A percentile compares a stretch with the other conserved stretches of the same genome.
These are phyloP conservation scores for Pyrocoelia pectoralis DNA, from an alignment of 2,888 invertebrate genomes.

Conservation along the genomic window DNA sequence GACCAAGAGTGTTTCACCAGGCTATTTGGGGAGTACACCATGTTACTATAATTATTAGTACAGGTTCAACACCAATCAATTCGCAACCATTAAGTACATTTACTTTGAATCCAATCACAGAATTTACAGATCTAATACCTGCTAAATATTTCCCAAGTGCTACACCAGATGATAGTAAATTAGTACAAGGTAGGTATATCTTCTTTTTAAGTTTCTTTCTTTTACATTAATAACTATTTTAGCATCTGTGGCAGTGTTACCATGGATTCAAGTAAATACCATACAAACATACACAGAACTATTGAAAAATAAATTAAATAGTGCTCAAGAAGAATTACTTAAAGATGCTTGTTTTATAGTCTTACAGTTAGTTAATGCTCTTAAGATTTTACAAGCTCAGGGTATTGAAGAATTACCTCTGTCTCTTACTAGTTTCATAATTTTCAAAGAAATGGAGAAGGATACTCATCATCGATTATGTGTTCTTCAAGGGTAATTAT, in stretches of 20 bases:
- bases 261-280: slow-evolving; percentile 78
- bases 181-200: slow-evolving; percentile 71
- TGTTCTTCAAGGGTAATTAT: slow-evolving; percentile 76
- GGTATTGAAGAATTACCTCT: slow-evolving; percentile 82
- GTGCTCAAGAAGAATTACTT: slow-evolving; percentile 58
- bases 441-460: slow-evolving; percentile 72
- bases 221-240: slow-evolving; percentile 33
- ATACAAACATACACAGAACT: slow-evolving; percentile 73
- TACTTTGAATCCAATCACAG: slow-evolving; percentile 77
- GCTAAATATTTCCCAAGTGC: slow-evolving; percentile 66
- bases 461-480: slow-evolving; percentile 73
- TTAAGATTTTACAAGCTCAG: slow-evolving; percentile 83
- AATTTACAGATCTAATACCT: slow-evolving; percentile 82
- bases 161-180: slow-evolving; percentile 66
- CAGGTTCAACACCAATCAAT: slow-evolving; percentile 67
- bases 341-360: slow-evolving; percentile 80
- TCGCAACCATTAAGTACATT: slow-evolving; percentile 65
- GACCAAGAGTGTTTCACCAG: slow-evolving; percentile 77
- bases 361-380: slow-evolving; percentile 81
- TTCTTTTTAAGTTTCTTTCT: neutral
- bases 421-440: slow-evolving; percentile 75
- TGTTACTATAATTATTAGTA: slow-evolving; percentile 72
- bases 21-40: slow-evolving; percentile 78
- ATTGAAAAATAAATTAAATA: slow-evolving; percentile 63
- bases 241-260: slow-evolving; percentile 82